Percentiles rank a stretch among this genome's conserved stretches.
Conservation (phyloP, 2,797 vertebrate genomes). For the Gymnothorax javanicus region DNA sequence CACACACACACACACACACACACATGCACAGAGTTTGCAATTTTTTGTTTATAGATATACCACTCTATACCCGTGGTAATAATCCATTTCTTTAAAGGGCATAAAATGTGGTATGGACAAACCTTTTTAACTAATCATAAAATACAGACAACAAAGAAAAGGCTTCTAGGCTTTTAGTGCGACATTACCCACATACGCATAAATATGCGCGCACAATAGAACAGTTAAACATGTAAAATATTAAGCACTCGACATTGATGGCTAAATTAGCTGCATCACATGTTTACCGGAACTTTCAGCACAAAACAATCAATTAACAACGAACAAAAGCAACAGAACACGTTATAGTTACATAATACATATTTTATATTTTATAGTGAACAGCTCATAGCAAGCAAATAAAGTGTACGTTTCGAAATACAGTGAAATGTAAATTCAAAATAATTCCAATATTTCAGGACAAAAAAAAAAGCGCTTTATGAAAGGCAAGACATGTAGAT, state of each 20-base stretch:
- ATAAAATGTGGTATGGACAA: constrained; percentile 44
- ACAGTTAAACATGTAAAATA: constrained; percentile 54
- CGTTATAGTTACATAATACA: too few species aligned
- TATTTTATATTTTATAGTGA: too few species aligned
- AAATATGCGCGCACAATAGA: constrained; percentile 36
- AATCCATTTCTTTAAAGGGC: constrained; percentile 63
- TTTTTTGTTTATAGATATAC: not conserved
- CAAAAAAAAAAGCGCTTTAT: not conserved
- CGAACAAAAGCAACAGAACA: not conserved
- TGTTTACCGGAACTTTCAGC: not conserved
- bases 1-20: not conserved
- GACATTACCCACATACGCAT: not conserved
- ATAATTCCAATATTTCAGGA: not conserved
- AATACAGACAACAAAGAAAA: constrained; percentile 70
- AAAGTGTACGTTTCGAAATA: not conserved
- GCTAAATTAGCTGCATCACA: not conserved
- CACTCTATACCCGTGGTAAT: constrained; percentile 62
- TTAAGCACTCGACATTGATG: not conserved
- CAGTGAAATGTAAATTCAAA: not conserved
- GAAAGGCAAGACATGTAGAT: not conserved
- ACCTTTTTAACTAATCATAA: constrained; percentile 43
- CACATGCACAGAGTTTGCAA: constrained; percentile 43
- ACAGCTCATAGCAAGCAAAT: not conserved
- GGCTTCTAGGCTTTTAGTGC: constrained; percentile 57
- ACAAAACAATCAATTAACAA: not conserved